These are phyloP conservation scores for Hippasteria phrygiana DNA, from an alignment of 53 echinoderm and acorn worm species.

Conservation along the genomic window DNA sequence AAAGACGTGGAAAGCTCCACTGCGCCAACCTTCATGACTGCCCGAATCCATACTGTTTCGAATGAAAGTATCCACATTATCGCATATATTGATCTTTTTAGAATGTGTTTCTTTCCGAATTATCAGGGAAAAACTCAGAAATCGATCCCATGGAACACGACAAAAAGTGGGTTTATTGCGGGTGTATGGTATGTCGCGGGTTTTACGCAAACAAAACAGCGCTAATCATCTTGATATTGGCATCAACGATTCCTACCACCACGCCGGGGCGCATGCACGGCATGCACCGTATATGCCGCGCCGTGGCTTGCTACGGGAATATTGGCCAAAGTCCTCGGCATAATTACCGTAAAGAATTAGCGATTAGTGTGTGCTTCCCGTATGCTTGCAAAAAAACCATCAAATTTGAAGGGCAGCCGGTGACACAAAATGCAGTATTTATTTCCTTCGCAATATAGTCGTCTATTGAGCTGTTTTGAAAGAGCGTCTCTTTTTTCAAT, in stretches of 20 bases:
- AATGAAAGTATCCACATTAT: not conserved
- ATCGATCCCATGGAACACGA: not conserved
- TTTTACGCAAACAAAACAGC: conserved; percentile 4
- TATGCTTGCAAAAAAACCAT: too few species aligned
- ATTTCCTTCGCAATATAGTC: conserved; percentile 18
- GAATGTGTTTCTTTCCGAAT: not conserved
- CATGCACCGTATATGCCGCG: not conserved
- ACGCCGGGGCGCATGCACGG: too few species aligned
- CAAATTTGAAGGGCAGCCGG: too few species aligned
- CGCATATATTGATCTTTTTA: not conserved
- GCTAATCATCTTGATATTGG: conserved; percentile 13
- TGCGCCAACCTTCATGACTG: too few species aligned
- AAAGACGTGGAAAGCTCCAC: too few species aligned
- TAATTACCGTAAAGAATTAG: conserved; percentile 44
- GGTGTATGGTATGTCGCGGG: conserved; percentile 1
- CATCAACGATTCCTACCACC: not conserved
- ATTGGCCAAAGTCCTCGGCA: conserved; percentile 46
- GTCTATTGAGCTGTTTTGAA: conserved; percentile 33
- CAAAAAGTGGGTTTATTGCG: conserved; percentile 2
- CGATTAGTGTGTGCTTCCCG: conserved; percentile 21
- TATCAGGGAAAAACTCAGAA: not conserved
- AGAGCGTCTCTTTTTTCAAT: too few species aligned
- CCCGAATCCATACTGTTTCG: too few species aligned
- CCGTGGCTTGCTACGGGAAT: conserved; percentile 9
- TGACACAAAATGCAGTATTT: conserved; percentile 18